Conservation (phyloP, 2,888 invertebrate genomes). For the Dromius quadrimaculatus region DNA sequence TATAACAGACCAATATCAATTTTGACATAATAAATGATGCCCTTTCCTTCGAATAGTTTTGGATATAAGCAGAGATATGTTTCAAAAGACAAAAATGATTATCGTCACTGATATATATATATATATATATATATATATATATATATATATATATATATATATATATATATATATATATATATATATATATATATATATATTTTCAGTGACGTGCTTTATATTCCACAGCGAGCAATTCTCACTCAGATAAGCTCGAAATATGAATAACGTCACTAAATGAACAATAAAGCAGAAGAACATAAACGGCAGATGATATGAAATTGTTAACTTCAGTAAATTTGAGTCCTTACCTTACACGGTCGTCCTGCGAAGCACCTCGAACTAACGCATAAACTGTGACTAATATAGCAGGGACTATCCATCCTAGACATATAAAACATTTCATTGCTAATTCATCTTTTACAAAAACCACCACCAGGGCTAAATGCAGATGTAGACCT, state of each 20-base stretch:
- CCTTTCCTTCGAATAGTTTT: no score
- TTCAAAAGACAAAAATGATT: background rate
- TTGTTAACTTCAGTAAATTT: background rate
- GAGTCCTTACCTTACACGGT: slow-evolving; percentile 26
- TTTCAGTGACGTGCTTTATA: no score
- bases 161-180: background rate
- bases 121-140: slow-evolving; percentile 4
- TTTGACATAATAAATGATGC: no score
- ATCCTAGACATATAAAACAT: slow-evolving; percentile 77
- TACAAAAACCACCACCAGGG: slow-evolving; percentile 82
- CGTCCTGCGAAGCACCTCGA: slow-evolving; percentile 57
- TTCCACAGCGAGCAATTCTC: no score
- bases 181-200: no score
- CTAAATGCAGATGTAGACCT: slow-evolving; percentile 80
- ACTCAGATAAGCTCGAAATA: no score
- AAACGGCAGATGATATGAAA: background rate
- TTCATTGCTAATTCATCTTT: slow-evolving; percentile 78
- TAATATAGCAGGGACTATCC: slow-evolving; percentile 73
- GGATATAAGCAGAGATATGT: slow-evolving; percentile 1
- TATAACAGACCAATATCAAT: no score
- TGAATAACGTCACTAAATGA: background rate
- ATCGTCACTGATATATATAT: no score
- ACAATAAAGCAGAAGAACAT: background rate
- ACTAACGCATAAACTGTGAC: slow-evolving; percentile 66
- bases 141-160: background rate